Percentiles rank a stretch among this genome's conserved stretches.
Evolutionary conservation across 2,113 vertebrate species (phyloP).

Genomic region (Neogale vison): DNA sequence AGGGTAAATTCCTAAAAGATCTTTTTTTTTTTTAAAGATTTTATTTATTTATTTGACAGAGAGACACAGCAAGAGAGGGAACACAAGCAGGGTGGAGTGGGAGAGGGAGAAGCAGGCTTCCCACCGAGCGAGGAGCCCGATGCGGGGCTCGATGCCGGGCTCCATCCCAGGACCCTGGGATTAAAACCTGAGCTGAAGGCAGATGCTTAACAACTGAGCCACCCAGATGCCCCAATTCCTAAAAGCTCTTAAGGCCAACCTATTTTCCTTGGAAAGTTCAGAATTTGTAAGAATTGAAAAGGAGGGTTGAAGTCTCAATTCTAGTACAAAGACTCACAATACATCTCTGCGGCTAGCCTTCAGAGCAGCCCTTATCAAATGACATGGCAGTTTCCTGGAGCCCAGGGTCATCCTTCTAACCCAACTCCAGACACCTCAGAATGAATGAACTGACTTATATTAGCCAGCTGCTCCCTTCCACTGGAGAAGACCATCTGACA

Average conservation of each 20-base stretch:
- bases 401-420: conserved; percentile 7
- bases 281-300: conserved; percentile 1
- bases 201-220: no score
- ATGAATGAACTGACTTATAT: background rate
- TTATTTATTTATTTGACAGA: no score
- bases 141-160: no score
- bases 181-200: no score
- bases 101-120: no score
- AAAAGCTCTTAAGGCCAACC: background rate
- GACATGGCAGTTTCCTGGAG: conserved; percentile 11
- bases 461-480: conserved; percentile 24
- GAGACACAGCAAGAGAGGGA: no score
- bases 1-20: background rate
- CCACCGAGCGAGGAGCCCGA: no score
- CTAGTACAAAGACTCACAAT: background rate
- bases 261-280: conserved; percentile 40
- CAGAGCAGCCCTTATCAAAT: background rate
- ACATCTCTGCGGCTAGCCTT: background rate
- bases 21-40: no score
- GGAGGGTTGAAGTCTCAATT: background rate
- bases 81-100: no score
- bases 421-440: background rate
- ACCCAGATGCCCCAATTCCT: background rate
- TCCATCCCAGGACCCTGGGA: no score
- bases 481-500: conserved; percentile 58